These are phyloP conservation scores for Pachycephus smyrnensis DNA, from an alignment of 2,888 invertebrate species.

Conservation along the genomic window DNA sequence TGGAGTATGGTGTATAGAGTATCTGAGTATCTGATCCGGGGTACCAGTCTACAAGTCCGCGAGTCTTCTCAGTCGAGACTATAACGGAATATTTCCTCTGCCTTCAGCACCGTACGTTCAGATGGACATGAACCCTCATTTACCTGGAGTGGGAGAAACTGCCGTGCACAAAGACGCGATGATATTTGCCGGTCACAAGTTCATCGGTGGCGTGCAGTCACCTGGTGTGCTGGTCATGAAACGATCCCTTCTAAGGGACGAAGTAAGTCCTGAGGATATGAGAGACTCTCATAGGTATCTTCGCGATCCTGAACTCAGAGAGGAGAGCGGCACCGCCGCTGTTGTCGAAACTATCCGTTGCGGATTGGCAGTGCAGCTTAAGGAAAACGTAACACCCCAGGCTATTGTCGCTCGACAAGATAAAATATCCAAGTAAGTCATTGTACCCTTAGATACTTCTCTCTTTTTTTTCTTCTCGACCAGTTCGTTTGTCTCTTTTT, in stretches of 20 bases:
- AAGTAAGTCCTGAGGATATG: constrained; percentile 57
- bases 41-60: neutral
- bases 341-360: constrained; percentile 86
- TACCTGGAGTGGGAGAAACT: constrained; percentile 77
- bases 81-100: constrained; percentile 13
- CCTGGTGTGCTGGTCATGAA: constrained; percentile 76
- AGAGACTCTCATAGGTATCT: constrained; percentile 62
- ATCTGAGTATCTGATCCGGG: neutral
- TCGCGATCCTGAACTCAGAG: constrained; percentile 73
- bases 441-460: constrained; percentile 16
- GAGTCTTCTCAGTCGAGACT: neutral
- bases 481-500: neutral
- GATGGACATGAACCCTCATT: constrained; percentile 87
- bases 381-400: constrained; percentile 82
- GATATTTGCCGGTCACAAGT: constrained; percentile 91
- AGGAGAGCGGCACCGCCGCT: constrained; percentile 83
- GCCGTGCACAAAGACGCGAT: constrained; percentile 88
- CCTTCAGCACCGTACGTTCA: constrained; percentile 76
- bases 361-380: constrained; percentile 87
- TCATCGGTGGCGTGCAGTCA: constrained; percentile 90
- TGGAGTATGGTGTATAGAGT: neutral
- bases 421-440: constrained; percentile 77
- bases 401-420: constrained; percentile 80
- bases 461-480: neutral
- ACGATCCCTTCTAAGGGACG: constrained; percentile 69